Evolutionary conservation across 2,888 invertebrate species (phyloP).

Genomic region (Brachynemurus nebulosus): DNA sequence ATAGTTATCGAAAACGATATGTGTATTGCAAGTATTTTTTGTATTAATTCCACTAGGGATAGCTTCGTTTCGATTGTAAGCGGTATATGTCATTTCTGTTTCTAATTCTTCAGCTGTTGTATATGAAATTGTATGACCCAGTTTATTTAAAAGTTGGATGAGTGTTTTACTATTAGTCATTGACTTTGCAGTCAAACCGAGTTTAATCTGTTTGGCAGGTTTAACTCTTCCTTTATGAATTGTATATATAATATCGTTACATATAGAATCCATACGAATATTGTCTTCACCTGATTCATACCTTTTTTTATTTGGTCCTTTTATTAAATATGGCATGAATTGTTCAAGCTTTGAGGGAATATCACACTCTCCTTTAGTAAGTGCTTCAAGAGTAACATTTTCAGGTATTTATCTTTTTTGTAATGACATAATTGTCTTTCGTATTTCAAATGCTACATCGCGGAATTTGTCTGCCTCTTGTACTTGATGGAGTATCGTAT

Average conservation of each 20-base stretch:
- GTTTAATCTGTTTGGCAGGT: slow-evolving; percentile 1
- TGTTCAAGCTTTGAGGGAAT: not conserved
- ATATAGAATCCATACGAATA: not conserved
- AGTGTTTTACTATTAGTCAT: slow-evolving; percentile 1
- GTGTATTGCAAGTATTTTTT: slow-evolving; percentile 7
- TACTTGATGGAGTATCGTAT: not conserved
- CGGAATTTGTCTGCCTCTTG: not conserved
- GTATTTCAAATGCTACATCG: not conserved
- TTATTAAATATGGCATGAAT: not conserved
- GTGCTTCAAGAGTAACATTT: not conserved
- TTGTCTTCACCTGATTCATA: not conserved
- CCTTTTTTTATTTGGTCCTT: not conserved
- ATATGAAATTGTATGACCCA: not conserved
- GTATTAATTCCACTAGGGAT: slow-evolving; percentile 5
- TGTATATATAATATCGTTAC: not conserved
- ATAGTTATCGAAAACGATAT: slow-evolving; percentile 10
- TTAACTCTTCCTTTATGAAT: not conserved
- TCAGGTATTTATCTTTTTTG: not conserved
- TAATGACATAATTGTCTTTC: not conserved
- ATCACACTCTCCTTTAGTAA: not conserved
- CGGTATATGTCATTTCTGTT: slow-evolving; percentile 6
- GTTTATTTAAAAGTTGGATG: not conserved
- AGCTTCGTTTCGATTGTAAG: not conserved
- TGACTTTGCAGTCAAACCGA: slow-evolving; percentile 1
- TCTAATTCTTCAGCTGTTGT: slow-evolving; percentile 1